Conservation (phyloP, 2,888 invertebrate species). For the Ophion costatus region DNA sequence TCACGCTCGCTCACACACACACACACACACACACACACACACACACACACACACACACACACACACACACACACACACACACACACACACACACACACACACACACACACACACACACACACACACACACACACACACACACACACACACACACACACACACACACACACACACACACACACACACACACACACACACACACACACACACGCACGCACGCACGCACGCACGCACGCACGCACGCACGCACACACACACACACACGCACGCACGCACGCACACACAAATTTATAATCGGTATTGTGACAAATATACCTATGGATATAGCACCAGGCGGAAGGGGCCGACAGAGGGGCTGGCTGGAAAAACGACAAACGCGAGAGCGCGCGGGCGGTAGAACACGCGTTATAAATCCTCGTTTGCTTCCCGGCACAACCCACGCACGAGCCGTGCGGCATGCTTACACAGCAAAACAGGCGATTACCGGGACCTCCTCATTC, state of each 20-base stretch:
- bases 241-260: too few species aligned
- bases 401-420: conserved; percentile 66
- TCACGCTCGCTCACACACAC: too few species aligned
- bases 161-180: too few species aligned
- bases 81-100: neutral
- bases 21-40: too few species aligned
- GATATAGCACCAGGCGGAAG: neutral
- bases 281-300: conserved; percentile 5
- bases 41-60: too few species aligned
- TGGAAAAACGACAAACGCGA: conserved; percentile 41
- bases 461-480: conserved; percentile 65
- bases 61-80: neutral
- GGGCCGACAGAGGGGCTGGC: conserved; percentile 1
- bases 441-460: conserved; percentile 59
- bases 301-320: conserved; percentile 14
- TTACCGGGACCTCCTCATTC: conserved; percentile 54
- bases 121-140: neutral
- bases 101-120: neutral
- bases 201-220: too few species aligned
- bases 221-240: neutral
- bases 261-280: neutral
- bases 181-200: too few species aligned
- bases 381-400: conserved; percentile 62
- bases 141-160: too few species aligned
- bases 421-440: conserved; percentile 59